Conservation (phyloP, 2,888 invertebrate species). For the Epinotia ramella region DNA sequence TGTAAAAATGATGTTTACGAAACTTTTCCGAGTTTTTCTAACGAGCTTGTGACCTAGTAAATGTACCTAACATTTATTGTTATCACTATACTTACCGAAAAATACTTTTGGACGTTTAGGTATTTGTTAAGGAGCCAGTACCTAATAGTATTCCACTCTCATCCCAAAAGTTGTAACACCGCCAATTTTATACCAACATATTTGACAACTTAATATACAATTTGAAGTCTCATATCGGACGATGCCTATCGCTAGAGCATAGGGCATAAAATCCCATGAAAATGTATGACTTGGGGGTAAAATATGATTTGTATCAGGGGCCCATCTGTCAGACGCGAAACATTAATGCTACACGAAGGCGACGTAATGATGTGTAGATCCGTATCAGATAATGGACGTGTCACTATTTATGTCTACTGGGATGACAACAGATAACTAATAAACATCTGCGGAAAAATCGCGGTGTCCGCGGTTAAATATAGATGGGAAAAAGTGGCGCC, state of each 20-base stretch:
- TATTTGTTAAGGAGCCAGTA: too few species aligned
- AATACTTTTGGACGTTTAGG: too few species aligned
- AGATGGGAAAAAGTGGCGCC: slow-evolving; percentile 26
- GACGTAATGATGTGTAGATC: slow-evolving; percentile 66
- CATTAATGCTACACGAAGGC: slow-evolving; percentile 82
- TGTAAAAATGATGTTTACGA: neutral
- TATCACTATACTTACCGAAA: neutral
- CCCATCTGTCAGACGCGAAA: slow-evolving; percentile 75
- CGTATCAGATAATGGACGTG: slow-evolving; percentile 82
- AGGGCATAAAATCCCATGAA: slow-evolving; percentile 54
- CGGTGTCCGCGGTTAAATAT: slow-evolving; percentile 18
- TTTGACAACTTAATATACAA: slow-evolving; percentile 42
- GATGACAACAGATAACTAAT: slow-evolving; percentile 50
- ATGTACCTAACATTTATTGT: neutral
- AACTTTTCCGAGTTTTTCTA: neutral
- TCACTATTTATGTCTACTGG: slow-evolving; percentile 71
- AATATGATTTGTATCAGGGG: slow-evolving; percentile 69
- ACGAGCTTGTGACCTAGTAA: too few species aligned
- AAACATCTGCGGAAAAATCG: slow-evolving; percentile 27
- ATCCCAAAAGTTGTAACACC: slow-evolving; percentile 40
- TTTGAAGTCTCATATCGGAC: slow-evolving; percentile 28
- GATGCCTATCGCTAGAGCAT: slow-evolving; percentile 43
- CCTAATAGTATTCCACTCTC: slow-evolving; percentile 23
- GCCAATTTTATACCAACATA: slow-evolving; percentile 44
- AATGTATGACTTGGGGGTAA: slow-evolving; percentile 52